phyloP scores from a whole-genome alignment of 1,140 invertebrate species.

The Pinna nobilis region DNA sequence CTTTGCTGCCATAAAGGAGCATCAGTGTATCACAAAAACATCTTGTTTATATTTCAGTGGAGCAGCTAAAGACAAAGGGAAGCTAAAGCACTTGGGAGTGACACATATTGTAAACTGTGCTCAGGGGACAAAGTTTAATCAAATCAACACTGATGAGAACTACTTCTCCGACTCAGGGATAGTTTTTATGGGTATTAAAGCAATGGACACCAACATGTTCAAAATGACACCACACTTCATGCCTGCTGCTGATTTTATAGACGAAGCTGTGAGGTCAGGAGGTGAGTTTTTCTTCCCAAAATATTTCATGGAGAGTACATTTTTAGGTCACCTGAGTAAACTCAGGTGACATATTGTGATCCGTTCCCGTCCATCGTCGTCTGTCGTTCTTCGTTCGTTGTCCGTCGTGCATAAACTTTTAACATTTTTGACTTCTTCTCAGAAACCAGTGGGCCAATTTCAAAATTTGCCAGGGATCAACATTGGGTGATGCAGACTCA shows the following conservation, averaged over 20 bases:
- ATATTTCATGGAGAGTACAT: background rate
- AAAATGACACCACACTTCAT: conserved; percentile 87
- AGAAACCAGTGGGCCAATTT: too few relatives aligned
- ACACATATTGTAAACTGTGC: conserved; percentile 75
- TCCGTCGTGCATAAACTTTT: too few relatives aligned
- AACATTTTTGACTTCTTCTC: too few relatives aligned
- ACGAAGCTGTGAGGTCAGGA: conserved; percentile 80
- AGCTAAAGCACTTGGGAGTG: conserved; percentile 66
- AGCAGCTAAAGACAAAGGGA: conserved; percentile 68
- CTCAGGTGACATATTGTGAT: too few relatives aligned
- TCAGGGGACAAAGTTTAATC: conserved; percentile 66
- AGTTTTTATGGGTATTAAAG: conserved; percentile 85
- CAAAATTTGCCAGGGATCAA: too few relatives aligned
- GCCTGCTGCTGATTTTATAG: conserved; percentile 86
- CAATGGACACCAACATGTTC: conserved; percentile 84
- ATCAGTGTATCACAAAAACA: too few relatives aligned
- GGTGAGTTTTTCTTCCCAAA: conserved; percentile 46
- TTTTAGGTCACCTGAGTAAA: too few relatives aligned
- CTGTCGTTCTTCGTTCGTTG: too few relatives aligned
- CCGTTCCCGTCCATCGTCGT: too few relatives aligned
- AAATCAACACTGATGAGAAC: conserved; percentile 67
- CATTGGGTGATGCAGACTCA: too few relatives aligned
- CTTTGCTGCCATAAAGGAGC: too few relatives aligned
- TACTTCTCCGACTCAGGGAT: conserved; percentile 85
- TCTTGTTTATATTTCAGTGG: conserved; percentile 56